Evolutionary conservation across 2,888 invertebrate species (phyloP), one percentile per base, ranked within the genome.

Genomic region (Erpobdella octoculata): DNA sequence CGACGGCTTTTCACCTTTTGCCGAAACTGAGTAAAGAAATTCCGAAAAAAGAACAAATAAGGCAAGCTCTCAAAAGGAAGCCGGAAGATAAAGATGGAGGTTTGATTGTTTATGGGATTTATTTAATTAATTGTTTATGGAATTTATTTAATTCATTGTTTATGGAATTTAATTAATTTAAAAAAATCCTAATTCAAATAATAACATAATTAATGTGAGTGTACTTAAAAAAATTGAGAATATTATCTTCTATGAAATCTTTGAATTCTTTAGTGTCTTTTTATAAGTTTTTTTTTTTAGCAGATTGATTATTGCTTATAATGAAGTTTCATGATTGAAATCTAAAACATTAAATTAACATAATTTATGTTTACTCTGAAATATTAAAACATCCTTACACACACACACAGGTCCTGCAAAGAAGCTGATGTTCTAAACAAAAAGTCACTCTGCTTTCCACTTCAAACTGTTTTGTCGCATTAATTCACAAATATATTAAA

Each of bases 1-100:
- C 95, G 0, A 89, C 93, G 0, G 85, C 90, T 8, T 92, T 92
- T 1, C 84, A 87, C n/a, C 90, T 90, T 80, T 83, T 95, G 70
- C 95, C 95, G 0, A 85, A 90, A 79, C 76, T 76, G 5, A 74
- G 76, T 61, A 77, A 76, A 67, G 78, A 28, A 2, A 77, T 78
- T 33, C 85, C 85, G 75, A 87, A 86, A 80, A 79, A 81, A 70
- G 84, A 86, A 66, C 79, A 83, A 2, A 88, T 89, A 74, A 79
- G 77, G 75, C 88, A 89, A 12, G 89, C 88, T 65, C 85, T 90
- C 53, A 91, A 91, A 81, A 86, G 91, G 76, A 91, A 91, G 83
- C 84, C 90, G n/a, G 67, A 65, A 25, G 38, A 28, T 41, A 72
- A 74, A 64, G 77, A 78, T 38, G 76, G 69, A 38, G 69, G 74